These are phyloP conservation scores for Habroteleia sp. DNA, from an alignment of 2,888 invertebrate species.

Conservation along the genomic window DNA sequence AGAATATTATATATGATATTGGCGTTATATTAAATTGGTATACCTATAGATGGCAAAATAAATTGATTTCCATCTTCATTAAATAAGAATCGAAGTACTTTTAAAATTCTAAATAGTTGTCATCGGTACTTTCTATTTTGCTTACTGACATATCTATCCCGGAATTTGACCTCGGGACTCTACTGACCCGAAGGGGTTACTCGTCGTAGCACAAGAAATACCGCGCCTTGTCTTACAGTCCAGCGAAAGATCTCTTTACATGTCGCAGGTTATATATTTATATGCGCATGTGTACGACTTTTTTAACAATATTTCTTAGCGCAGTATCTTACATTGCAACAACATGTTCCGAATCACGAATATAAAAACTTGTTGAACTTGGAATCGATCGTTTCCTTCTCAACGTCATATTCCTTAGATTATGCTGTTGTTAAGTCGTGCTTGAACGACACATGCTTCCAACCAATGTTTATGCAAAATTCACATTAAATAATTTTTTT, in stretches of 20 bases:
- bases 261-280: constrained; percentile 58
- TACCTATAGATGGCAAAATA: too few species aligned
- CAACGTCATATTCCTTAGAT: constrained; percentile 11
- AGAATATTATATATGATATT: too few species aligned
- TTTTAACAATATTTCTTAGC: constrained; percentile 46
- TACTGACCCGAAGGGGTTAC: constrained; percentile 57
- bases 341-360: constrained; percentile 59
- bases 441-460: constrained; percentile 6
- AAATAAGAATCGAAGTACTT: too few species aligned
- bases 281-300: constrained; percentile 43
- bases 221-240: constrained; percentile 53
- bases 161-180: constrained; percentile 45
- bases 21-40: too few species aligned
- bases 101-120: constrained; percentile 28
- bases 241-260: constrained; percentile 53
- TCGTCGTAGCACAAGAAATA: constrained; percentile 47
- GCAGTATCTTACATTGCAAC: constrained; percentile 35
- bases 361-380: constrained; percentile 47
- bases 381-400: constrained; percentile 41
- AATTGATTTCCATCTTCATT: too few species aligned
- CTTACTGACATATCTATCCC: constrained; percentile 59
- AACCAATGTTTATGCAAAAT: too few species aligned
- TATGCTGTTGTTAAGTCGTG: constrained; percentile 9
- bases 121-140: constrained; percentile 64
- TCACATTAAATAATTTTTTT: too few species aligned